Percentiles rank a stretch among this genome's conserved stretches.
phyloP scores from a whole-genome alignment of 2,113 vertebrate genomes.

The Heterotilapia buettikoferi region DNA sequence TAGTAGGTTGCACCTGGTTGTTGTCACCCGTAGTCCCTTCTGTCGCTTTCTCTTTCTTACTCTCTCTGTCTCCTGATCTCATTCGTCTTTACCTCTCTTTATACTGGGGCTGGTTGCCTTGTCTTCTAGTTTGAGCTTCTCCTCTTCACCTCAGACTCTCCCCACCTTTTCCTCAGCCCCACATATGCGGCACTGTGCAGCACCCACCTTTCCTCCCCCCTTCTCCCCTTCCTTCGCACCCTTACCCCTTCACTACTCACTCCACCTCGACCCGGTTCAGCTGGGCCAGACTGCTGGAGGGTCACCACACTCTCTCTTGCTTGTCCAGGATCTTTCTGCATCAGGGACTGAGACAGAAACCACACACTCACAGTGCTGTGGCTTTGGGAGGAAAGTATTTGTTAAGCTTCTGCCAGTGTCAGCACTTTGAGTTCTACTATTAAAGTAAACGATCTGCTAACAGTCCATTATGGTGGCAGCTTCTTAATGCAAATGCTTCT shows the following conservation, averaged over 20 bases:
- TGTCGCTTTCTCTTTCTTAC: slow-evolving; percentile 24
- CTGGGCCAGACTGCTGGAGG: slow-evolving; percentile 59
- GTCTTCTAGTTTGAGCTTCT: slow-evolving; percentile 81
- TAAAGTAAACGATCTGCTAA: slow-evolving; percentile 9
- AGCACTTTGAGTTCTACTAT: neutral
- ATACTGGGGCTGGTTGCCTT: slow-evolving; percentile 81
- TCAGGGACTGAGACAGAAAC: slow-evolving; percentile 69
- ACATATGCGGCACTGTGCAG: slow-evolving; percentile 57
- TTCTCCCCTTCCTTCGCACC: slow-evolving; percentile 1
- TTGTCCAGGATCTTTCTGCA: slow-evolving; percentile 73
- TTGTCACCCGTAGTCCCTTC: slow-evolving; percentile 77
- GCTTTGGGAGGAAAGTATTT: slow-evolving; percentile 70
- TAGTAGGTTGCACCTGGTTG: slow-evolving; percentile 89
- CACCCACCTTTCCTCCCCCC: neutral
- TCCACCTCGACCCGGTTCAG: slow-evolving; percentile 52
- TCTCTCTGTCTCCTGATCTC: slow-evolving; percentile 10
- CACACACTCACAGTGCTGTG: slow-evolving; percentile 62
- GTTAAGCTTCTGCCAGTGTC: slow-evolving; percentile 69
- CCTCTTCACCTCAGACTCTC: slow-evolving; percentile 66
- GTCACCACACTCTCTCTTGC: slow-evolving; percentile 66
- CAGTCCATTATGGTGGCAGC: slow-evolving; percentile 9
- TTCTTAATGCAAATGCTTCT: neutral
- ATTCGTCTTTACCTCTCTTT: slow-evolving; percentile 44
- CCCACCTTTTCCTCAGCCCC: slow-evolving; percentile 21
- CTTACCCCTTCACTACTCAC: slow-evolving; percentile 57